Base-by-base conservation (phyloP, 2,888 invertebrate genomes). In the Deilephila porcellus region DNA sequence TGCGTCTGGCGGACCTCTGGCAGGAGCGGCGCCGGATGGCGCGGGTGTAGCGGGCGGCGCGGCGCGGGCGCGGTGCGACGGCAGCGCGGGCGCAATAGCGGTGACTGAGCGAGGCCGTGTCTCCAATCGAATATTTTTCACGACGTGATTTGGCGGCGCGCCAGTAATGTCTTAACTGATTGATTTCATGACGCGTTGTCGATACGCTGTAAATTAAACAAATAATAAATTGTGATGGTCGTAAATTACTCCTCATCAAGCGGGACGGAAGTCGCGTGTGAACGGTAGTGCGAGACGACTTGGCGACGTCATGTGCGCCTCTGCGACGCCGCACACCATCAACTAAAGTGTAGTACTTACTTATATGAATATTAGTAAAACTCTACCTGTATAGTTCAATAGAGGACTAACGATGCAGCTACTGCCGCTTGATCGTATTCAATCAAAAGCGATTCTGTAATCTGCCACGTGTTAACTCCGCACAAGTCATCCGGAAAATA, bases 151-250 rank as follows among this genome's bases (percentile, higher is more conserved):
- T 89, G 89, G 89, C 82, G 62, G 37, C 4, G 52, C 17, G 86
- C 89, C 89, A 89, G 74, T 70, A 73, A 78, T 82, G 83, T 85
- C 84, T 83, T 81, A 83, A 83, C 86, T 89, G 88, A 90, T 90
- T 86, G 88, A 89, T 88, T 89, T 87, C 81, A 85, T 83, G 52
- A 52, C 52, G 17, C 67, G 45, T 52, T 67, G 67, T 67, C 67
- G 52, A 67, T 67, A 52, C 67, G 45, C 17, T 52, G 67, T 45
- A 25, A 67, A 67, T 67, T 67, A 67, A 67, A 67, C 45, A 67
- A 52, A 67, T 67, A 52, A 67, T 52, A 67, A 52, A 67, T 67
- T 20, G 20, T 59, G 60, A 45, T 53, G 29, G 29, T n/a, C 67
- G 29, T 67, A 45, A 25, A 67, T 67, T 25, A 25, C 2, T 25